These are phyloP conservation scores for Bothrops jararaca DNA, from an alignment of 2,113 vertebrate species.

Conservation along the genomic window DNA sequence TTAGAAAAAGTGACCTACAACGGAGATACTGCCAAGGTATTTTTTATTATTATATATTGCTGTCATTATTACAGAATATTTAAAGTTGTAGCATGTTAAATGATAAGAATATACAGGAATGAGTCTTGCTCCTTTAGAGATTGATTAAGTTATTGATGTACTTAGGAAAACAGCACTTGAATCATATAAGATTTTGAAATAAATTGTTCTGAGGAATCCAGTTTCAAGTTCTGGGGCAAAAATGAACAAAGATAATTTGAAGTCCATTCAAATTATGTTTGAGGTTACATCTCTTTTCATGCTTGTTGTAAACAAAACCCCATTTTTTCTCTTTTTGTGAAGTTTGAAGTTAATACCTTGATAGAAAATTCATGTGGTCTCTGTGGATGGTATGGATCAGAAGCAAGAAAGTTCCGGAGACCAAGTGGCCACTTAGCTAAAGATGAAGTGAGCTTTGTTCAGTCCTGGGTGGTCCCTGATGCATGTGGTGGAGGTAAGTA, in stretches of 20 bases:
- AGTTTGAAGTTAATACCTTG: slow-evolving; percentile 56
- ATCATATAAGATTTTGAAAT: not conserved
- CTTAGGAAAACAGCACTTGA: not conserved
- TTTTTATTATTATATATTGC: not conserved
- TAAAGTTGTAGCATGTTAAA: not conserved
- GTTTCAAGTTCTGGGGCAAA: not conserved
- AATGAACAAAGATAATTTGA: not conserved
- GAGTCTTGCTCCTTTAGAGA: not conserved
- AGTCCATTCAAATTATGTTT: not conserved
- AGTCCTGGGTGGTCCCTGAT: slow-evolving; percentile 77
- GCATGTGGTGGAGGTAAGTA: slow-evolving; percentile 66
- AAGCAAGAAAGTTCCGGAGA: slow-evolving; percentile 68
- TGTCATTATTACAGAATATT: slow-evolving; percentile 12
- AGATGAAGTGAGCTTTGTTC: slow-evolving; percentile 67
- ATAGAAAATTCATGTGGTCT: slow-evolving; percentile 77
- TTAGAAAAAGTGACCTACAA: slow-evolving; percentile 48
- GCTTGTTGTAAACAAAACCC: not conserved
- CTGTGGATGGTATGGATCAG: slow-evolving; percentile 77
- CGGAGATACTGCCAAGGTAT: slow-evolving; percentile 50
- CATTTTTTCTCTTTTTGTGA: slow-evolving; percentile 13
- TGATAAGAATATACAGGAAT: not conserved
- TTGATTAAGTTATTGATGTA: not conserved
- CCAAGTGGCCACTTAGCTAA: slow-evolving; percentile 67
- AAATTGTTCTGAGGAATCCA: not conserved
- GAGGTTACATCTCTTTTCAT: not conserved